Percentiles rank a stretch among this genome's conserved stretches.
Conservation (phyloP, 30 jellyfish, hydroid and myxozoan species). For the Aurelia aurita region DNA sequence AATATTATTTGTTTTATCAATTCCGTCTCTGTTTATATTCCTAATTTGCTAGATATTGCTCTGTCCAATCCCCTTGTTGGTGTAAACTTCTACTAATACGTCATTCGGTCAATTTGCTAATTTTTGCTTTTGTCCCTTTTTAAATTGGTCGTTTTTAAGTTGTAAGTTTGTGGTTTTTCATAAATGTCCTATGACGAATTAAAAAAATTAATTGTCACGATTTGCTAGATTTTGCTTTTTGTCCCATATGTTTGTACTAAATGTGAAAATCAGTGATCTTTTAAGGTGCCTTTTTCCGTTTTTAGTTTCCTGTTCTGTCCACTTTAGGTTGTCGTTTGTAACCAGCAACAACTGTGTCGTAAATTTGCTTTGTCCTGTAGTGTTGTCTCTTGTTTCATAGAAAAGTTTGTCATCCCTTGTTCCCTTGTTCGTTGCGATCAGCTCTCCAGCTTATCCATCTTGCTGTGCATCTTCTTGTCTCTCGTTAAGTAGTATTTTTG, state of each 20-base stretch:
- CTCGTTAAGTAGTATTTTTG: too few relatives aligned
- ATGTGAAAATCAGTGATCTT: background rate
- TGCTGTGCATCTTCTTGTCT: too few relatives aligned
- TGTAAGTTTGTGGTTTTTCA: too few relatives aligned
- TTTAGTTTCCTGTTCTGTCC: background rate
- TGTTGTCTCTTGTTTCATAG: background rate
- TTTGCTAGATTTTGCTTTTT: slow-evolving; percentile 32
- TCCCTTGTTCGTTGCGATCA: background rate
- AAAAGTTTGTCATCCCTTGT: background rate
- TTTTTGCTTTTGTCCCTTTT: slow-evolving; percentile 11
- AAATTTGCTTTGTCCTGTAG: background rate
- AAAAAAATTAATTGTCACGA: background rate
- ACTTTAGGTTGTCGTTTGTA: too few relatives aligned
- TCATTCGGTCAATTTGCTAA: background rate
- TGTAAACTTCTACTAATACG: too few relatives aligned
- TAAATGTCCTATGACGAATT: too few relatives aligned
- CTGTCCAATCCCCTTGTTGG: background rate
- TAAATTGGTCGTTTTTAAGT: too few relatives aligned
- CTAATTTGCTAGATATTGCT: background rate
- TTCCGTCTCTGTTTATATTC: background rate
- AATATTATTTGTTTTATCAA: too few relatives aligned
- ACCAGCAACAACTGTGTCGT: background rate
- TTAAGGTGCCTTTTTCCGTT: background rate
- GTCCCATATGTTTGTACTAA: background rate
- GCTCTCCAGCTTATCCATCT: too few relatives aligned